Evolutionary conservation across 2,888 invertebrate genomes (phyloP).

Genomic region (Tenthredo scrophulariae): DNA sequence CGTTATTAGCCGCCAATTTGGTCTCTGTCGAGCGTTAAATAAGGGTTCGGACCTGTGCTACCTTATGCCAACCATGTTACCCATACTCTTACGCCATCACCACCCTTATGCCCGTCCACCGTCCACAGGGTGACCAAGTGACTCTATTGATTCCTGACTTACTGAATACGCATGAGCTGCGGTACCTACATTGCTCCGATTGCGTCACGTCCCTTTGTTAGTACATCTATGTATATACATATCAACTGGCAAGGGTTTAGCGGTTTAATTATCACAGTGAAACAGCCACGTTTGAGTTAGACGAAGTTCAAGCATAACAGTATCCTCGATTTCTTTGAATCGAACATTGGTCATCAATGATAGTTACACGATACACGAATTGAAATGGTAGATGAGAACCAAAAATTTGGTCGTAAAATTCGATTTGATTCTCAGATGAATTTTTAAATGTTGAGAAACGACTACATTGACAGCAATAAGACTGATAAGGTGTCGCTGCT

Average conservation of each 20-base stretch:
- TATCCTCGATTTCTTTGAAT: neutral
- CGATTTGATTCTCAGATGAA: neutral
- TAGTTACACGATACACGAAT: neutral
- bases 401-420: neutral
- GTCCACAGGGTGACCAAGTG: conserved; percentile 36
- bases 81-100: conserved; percentile 15
- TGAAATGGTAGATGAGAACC: neutral
- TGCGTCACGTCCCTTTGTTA: conserved; percentile 30
- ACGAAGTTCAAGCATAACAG: neutral
- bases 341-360: neutral
- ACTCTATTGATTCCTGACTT: conserved; percentile 45
- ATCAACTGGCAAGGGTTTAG: conserved; percentile 29
- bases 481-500: neutral
- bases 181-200: conserved; percentile 31
- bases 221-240: conserved; percentile 14
- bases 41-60: conserved; percentile 60
- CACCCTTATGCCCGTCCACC: conserved; percentile 7
- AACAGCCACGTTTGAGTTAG: neutral
- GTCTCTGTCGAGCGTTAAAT: conserved; percentile 67
- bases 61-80: conserved; percentile 26
- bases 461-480: neutral
- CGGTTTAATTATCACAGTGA: conserved; percentile 30
- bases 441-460: neutral
- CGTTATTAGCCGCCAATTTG: conserved; percentile 69
- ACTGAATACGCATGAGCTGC: conserved; percentile 52